Base-by-base conservation (phyloP, 2,888 invertebrate species). In the Erannis defoliaria region DNA sequence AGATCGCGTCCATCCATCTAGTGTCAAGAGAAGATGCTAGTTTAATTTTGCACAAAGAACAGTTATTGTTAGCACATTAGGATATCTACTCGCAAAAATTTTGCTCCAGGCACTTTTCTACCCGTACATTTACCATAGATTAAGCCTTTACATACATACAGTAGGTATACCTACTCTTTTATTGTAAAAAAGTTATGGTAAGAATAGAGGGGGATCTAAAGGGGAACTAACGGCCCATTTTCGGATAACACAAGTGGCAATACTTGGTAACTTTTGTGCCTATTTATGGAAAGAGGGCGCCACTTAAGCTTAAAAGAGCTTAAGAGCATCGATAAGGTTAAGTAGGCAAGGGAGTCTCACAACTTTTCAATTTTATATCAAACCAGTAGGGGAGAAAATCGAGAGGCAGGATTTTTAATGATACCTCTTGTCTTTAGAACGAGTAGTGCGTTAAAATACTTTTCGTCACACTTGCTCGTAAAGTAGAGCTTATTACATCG, bases 141-240 rank as follows among this genome's bases (percentile, higher is more conserved):
- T n/a, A n/a, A n/a, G n/a, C n/a, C n/a, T n/a, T n/a, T n/a, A n/a
- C n/a, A n/a, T n/a, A n/a, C n/a, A n/a, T n/a, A n/a, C n/a, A n/a
- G n/a, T n/a, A n/a, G n/a, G n/a, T n/a, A n/a, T 64, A 68, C 26
- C 65, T 68, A 71, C 62, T 64, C 55, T 67, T 67, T 67, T 71
- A 71, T 68, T 58, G 54, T 62, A 60, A 58, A 67, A 54, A 67
- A 71, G 64, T 67, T 68, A 64, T 67, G 62, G 61, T 63, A 63
- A 54, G 61, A 62, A 54, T n/a, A n/a, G n/a, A n/a, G n/a, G n/a
- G n/a, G 54, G 37, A 64, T 61, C 63, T 55, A 46, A 55, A 55
- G 55, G 58, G 60, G 62, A 66, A 59, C 66, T 65, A 70, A 70
- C 67, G 71, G 66, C 62, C 58, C 56, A 33, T 55, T 71, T 66